A percentile compares a stretch with the other conserved stretches of the same genome.
phyloP scores from a whole-genome alignment of 2,113 vertebrate species.

The Colossoma macropomum region DNA sequence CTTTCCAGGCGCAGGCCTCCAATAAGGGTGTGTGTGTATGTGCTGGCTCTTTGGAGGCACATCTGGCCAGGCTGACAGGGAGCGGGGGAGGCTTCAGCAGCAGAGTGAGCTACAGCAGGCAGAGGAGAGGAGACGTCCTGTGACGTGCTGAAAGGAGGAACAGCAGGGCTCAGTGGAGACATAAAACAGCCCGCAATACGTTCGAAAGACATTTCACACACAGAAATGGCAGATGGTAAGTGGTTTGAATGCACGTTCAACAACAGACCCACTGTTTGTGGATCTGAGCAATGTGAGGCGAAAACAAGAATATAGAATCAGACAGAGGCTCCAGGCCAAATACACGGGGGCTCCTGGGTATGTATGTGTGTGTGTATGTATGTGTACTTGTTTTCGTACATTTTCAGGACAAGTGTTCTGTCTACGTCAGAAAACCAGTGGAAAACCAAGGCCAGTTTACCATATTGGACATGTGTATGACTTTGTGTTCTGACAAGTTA shows the following conservation, averaged over 20 bases:
- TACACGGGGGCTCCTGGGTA: conserved; percentile 24
- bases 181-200: conserved; percentile 33
- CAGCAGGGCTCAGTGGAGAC: conserved; percentile 40
- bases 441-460: not conserved
- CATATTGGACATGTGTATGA: conserved; percentile 3
- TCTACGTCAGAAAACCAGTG: not conserved
- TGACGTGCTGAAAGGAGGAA: conserved; percentile 32
- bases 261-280: conserved; percentile 10
- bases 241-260: conserved; percentile 26
- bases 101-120: conserved; percentile 34
- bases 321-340: conserved; percentile 15
- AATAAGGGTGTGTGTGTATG: conserved; percentile 30
- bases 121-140: conserved; percentile 29
- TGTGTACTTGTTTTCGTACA: not conserved
- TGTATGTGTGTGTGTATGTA: not conserved
- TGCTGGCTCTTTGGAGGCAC: conserved; percentile 24
- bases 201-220: conserved; percentile 16
- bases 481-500: too few species aligned
- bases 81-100: conserved; percentile 36
- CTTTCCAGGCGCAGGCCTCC: not conserved
- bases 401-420: not conserved
- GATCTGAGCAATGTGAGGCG: conserved; percentile 9
- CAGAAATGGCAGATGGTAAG: conserved; percentile 35
- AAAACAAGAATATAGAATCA: conserved; percentile 36
- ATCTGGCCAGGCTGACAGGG: conserved; percentile 47